Conservation (phyloP, 2,888 invertebrate genomes). For the Dryococelus australis region DNA sequence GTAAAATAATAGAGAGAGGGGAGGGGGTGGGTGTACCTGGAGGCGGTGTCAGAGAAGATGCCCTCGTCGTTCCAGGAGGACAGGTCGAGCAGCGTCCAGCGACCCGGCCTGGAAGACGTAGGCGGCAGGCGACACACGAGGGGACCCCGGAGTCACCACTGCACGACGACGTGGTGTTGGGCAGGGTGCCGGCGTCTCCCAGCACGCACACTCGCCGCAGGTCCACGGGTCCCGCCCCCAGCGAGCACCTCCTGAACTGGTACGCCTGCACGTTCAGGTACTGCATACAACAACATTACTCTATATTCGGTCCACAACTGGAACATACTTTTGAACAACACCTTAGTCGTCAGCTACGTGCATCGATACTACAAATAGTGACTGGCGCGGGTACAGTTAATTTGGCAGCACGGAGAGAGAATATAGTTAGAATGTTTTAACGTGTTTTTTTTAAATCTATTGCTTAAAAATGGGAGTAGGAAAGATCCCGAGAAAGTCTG, state of each 20-base stretch:
- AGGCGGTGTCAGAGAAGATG: neutral
- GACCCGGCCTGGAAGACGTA: neutral
- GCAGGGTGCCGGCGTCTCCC: neutral
- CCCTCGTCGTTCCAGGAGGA: slow-evolving; percentile 20
- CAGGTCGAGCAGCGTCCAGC: neutral
- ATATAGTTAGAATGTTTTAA: too few species aligned
- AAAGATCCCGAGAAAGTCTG: too few species aligned
- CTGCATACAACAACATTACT: neutral
- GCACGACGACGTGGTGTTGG: neutral
- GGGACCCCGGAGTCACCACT: slow-evolving; percentile 1
- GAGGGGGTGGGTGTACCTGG: neutral
- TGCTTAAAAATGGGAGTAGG: too few species aligned
- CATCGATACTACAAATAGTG: too few species aligned
- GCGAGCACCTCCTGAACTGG: neutral
- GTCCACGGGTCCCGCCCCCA: neutral
- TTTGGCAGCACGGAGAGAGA: too few species aligned
- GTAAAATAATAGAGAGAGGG: too few species aligned
- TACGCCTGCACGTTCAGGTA: slow-evolving; percentile 11
- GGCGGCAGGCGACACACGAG: neutral
- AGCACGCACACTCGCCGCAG: neutral
- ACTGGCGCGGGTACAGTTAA: too few species aligned
- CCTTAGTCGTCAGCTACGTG: too few species aligned
- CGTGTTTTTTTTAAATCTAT: too few species aligned
- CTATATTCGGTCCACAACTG: too few species aligned
- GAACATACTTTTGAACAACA: too few species aligned